A percentile compares a stretch with the other conserved stretches of the same genome.
These are phyloP conservation scores for Elysia chlorotica DNA, from an alignment of 1,140 invertebrate genomes.

Conservation along the genomic window DNA sequence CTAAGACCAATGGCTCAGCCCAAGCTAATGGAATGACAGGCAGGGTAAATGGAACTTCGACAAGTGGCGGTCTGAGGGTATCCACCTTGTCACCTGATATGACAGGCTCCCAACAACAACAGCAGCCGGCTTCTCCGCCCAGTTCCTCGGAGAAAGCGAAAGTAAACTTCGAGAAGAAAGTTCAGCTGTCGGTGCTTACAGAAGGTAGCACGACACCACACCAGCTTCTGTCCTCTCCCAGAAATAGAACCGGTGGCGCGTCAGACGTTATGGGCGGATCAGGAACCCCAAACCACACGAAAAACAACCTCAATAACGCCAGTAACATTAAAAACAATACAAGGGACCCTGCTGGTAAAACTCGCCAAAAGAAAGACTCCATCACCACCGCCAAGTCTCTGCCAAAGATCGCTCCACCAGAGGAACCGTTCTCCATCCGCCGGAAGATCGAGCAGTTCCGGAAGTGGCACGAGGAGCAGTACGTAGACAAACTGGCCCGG, in stretches of 20 bases:
- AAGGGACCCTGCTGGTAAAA: neutral
- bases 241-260: neutral
- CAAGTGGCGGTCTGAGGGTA: no score
- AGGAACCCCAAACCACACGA: neutral
- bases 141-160: neutral
- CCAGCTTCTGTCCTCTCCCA: neutral
- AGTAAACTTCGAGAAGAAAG: neutral
- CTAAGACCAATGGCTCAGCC: no score
- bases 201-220: neutral
- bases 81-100: no score
- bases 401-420: neutral
- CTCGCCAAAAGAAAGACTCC: neutral
- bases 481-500: slow-evolving; percentile 17
- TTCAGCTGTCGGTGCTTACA: neutral
- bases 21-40: no score
- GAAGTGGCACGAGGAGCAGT: slow-evolving; percentile 29
- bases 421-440: slow-evolving; percentile 18
- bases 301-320: no score
- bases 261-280: neutral
- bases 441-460: slow-evolving; percentile 28
- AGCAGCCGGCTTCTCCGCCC: no score
- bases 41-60: no score
- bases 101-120: no score
- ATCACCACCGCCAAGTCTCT: neutral
- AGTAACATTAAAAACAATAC: no score